Evolutionary conservation across 2,113 vertebrate species (phyloP).

Genomic region (Pelecanus crispus): DNA sequence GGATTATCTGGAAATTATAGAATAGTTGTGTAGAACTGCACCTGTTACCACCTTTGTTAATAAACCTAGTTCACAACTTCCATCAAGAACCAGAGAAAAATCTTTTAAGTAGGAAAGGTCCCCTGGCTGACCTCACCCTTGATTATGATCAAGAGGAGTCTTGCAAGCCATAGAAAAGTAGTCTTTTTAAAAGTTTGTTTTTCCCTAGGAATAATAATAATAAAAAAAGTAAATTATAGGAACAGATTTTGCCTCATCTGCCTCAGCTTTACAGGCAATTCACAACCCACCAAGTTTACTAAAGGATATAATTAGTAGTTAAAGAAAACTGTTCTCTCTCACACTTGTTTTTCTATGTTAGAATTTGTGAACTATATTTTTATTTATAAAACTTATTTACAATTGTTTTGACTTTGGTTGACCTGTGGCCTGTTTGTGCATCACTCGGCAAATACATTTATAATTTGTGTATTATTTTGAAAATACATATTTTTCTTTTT

Average conservation of each 20-base stretch:
- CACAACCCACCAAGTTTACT: neutral
- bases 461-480: neutral
- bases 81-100: neutral
- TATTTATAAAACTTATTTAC: neutral
- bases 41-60: neutral
- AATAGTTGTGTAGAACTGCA: neutral
- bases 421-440: neutral
- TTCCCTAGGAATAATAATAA: neutral
- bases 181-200: neutral
- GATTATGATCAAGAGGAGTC: neutral
- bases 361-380: neutral
- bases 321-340: neutral
- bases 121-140: neutral
- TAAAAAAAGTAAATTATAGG: neutral
- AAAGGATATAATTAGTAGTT: neutral
- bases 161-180: neutral
- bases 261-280: neutral
- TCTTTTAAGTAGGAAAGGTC: neutral
- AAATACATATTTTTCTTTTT: neutral
- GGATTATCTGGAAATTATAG: neutral
- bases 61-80: neutral
- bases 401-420: neutral
- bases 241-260: neutral
- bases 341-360: neutral
- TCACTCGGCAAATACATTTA: neutral